These are phyloP conservation scores for Acropora yongei DNA, from an alignment of 64 coral and sea anemone genomes.

Conservation along the genomic window DNA sequence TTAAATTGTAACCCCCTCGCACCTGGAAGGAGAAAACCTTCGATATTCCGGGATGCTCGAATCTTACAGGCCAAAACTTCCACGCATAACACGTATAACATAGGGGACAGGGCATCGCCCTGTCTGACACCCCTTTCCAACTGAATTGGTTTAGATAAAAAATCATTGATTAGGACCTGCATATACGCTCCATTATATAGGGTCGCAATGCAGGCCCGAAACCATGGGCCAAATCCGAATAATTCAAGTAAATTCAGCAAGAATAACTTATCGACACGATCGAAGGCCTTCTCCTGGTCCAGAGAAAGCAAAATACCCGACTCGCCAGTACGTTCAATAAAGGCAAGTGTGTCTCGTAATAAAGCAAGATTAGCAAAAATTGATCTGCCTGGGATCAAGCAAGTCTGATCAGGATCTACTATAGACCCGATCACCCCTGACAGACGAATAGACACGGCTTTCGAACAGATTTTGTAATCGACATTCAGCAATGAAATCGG, in stretches of 20 bases:
- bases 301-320: too few relatives aligned
- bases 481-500: too few relatives aligned
- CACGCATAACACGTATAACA: neutral
- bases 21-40: slow-evolving; percentile 24
- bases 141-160: neutral
- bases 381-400: too few relatives aligned
- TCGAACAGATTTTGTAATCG: too few relatives aligned
- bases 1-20: neutral
- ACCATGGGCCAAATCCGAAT: neutral
- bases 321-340: too few relatives aligned
- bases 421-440: too few relatives aligned
- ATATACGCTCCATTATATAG: neutral
- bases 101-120: slow-evolving; percentile 22
- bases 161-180: neutral
- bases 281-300: neutral
- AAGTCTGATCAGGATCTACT: too few relatives aligned
- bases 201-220: neutral
- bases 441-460: too few relatives aligned
- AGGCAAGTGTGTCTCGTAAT: too few relatives aligned
- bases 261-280: neutral
- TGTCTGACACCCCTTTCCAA: neutral
- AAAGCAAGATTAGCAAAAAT: too few relatives aligned
- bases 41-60: neutral
- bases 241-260: neutral
- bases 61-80: neutral